Conservation (phyloP, 2,113 vertebrate genomes). For the Oncorhynchus tshawytscha region DNA sequence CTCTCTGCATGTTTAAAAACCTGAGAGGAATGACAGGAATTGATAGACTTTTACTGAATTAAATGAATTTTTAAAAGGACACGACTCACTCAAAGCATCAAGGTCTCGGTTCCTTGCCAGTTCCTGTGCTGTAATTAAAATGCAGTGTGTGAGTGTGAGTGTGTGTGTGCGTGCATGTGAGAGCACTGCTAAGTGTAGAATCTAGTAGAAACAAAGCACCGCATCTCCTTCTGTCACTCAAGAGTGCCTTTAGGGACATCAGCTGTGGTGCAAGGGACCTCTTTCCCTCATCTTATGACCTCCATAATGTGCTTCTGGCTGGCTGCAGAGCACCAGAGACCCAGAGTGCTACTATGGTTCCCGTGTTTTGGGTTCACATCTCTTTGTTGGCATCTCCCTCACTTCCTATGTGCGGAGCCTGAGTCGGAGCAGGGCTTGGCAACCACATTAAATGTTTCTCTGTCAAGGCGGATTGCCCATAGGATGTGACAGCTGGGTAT, state of each 20-base stretch:
- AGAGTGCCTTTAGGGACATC: slow-evolving; percentile 23
- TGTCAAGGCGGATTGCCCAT: slow-evolving; percentile 25
- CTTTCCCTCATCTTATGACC: slow-evolving; percentile 5
- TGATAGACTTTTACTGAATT: slow-evolving; percentile 6
- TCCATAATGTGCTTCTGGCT: slow-evolving; percentile 27
- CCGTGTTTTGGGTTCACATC: slow-evolving; percentile 26
- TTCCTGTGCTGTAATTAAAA: background rate
- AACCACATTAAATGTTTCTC: slow-evolving; percentile 37
- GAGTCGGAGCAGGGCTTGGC: slow-evolving; percentile 17
- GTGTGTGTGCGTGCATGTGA: background rate
- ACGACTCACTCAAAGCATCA: background rate
- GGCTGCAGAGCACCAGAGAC: slow-evolving; percentile 27
- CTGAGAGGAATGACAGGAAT: slow-evolving; percentile 3
- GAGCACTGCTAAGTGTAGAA: slow-evolving; percentile 27
- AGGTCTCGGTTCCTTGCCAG: background rate
- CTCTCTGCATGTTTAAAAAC: slow-evolving; percentile 23
- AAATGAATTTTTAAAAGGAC: background rate
- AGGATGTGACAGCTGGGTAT: slow-evolving; percentile 42
- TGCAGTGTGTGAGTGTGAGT: background rate
- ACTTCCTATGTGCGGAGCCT: slow-evolving; percentile 26
- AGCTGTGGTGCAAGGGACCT: slow-evolving; percentile 10
- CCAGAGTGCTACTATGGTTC: slow-evolving; percentile 25
- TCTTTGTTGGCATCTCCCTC: slow-evolving; percentile 34
- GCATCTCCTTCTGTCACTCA: slow-evolving; percentile 45
- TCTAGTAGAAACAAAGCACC: slow-evolving; percentile 21